Conservation (phyloP, 2,113 vertebrate species). For the Acanthochromis polyacanthus region DNA sequence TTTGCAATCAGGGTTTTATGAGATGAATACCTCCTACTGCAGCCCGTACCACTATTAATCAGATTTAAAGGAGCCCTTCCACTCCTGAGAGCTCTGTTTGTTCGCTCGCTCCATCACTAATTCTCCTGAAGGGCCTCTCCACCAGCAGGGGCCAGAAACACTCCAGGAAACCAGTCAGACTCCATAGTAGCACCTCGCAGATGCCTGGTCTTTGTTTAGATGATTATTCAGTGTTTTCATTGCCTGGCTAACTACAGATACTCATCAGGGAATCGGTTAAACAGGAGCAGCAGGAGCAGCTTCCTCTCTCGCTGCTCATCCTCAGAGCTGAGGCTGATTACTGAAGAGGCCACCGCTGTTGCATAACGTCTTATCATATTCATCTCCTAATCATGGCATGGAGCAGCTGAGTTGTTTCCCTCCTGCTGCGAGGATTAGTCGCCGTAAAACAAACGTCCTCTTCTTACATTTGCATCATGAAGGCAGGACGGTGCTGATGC, state of each 20-base stretch:
- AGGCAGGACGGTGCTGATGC: not conserved
- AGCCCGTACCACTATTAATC: constrained; percentile 35
- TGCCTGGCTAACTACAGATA: not conserved
- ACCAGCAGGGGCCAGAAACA: constrained; percentile 30
- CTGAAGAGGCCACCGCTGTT: constrained; percentile 64
- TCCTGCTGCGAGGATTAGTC: constrained; percentile 47
- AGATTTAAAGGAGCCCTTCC: constrained; percentile 41
- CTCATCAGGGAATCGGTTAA: not conserved
- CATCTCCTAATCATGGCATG: constrained; percentile 46
- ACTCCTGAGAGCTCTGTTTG: constrained; percentile 1
- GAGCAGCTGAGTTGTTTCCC: constrained; percentile 21
- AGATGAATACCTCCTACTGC: constrained; percentile 14
- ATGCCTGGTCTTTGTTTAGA: not conserved
- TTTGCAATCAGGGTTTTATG: constrained; percentile 17
- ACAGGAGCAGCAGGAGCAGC: constrained; percentile 10
- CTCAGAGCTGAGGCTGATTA: constrained; percentile 67
- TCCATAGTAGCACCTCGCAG: not conserved
- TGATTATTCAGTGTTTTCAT: not conserved
- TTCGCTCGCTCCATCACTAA: not conserved
- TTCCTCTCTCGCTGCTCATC: constrained; percentile 43
- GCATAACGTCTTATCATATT: constrained; percentile 76
- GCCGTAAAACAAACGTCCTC: constrained; percentile 40
- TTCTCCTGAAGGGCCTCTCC: constrained; percentile 54
- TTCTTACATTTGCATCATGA: constrained; percentile 15
- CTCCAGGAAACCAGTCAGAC: not conserved